phyloP scores from a whole-genome alignment of 30 jellyfish, hydroid and myxozoan genomes.

The Rhopilema esculentum region DNA sequence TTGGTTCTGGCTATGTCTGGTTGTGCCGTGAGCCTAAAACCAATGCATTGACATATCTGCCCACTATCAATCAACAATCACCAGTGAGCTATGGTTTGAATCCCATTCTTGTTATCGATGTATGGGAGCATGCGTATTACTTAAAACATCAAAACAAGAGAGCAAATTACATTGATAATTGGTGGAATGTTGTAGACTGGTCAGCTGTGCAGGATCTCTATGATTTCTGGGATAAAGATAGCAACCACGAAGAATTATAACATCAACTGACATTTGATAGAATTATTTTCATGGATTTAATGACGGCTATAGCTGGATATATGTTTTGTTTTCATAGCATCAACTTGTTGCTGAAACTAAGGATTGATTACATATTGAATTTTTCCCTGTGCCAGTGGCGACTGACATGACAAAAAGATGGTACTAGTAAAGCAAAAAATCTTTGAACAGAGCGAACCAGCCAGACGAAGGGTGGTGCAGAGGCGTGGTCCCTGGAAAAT shows the following conservation, averaged over 20 bases:
- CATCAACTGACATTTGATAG: too few relatives aligned
- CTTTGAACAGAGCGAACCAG: too few relatives aligned
- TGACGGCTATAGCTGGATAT: too few relatives aligned
- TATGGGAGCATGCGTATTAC: conserved; percentile 90
- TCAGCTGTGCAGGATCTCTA: conserved; percentile 54
- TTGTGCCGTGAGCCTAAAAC: conserved; percentile 71
- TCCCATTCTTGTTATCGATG: conserved; percentile 78
- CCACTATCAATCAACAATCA: conserved; percentile 69
- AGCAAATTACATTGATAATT: conserved; percentile 39
- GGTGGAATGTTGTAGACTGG: conserved; percentile 91
- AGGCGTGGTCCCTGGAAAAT: too few relatives aligned
- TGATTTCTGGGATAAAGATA: conserved; percentile 69
- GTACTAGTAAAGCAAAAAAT: too few relatives aligned
- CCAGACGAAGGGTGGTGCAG: too few relatives aligned
- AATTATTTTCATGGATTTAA: too few relatives aligned
- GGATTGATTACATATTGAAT: too few relatives aligned
- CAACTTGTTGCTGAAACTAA: too few relatives aligned
- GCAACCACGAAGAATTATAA: conserved; percentile 57
- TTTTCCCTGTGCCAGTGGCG: too few relatives aligned
- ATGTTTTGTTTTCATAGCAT: background rate
- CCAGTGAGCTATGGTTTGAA: conserved; percentile 76
- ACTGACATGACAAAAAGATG: too few relatives aligned
- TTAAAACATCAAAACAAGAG: conserved; percentile 74
- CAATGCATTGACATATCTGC: conserved; percentile 52
- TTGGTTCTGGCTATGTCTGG: conserved; percentile 97